Evolutionary conservation across 2,113 vertebrate genomes (phyloP), one percentile per base, ranked within the genome.

Genomic region (Origma solitaria): DNA sequence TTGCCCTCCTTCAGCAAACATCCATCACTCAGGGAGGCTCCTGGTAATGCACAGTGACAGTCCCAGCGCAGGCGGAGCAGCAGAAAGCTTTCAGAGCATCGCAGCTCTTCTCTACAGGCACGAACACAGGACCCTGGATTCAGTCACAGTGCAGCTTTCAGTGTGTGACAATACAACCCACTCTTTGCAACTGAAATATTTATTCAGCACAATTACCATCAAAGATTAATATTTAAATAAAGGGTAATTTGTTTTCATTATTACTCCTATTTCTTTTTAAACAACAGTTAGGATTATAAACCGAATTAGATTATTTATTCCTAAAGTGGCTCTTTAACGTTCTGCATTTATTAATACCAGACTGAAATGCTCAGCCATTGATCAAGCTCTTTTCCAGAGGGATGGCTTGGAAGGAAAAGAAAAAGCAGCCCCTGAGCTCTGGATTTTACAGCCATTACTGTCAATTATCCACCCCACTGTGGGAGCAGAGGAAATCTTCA

Each of bases 401-500:
- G 60, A 90, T 38, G 53, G 45, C 37, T 38, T 51, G 31, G 30
- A 56, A 84, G 53, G 35, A 33, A 12, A 33, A 25, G 35, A 23
- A 40, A 44, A 6, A 30, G 15, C 5, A 7, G 50, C 56, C 66
- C 50, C 90, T n/a, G 56, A 95, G 94, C 77, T 65, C 14, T 72
- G 62, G 35, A 82, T 95, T 92, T 83, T 89, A 54, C 73, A 96
- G 82, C 75, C 91, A 84, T 95, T 94, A 86, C 94, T 90, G 89
- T 95, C 96, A 93, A 61, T 95, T 90, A 88, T 19, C 50, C 68
- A 58, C 25, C 85, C 88, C 54, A 70, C 54, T 42, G 93, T 38
- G 92, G 85, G 64, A 82, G 66, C 82, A 77, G 57, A 62, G 89
- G 37, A 86, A 65, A 76, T 27, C 64, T 75, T 31, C 73, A 54